Evolutionary conservation across 2,888 invertebrate genomes (phyloP), one percentile per base, ranked within the genome.

Genomic region (Cristatella mucedo): DNA sequence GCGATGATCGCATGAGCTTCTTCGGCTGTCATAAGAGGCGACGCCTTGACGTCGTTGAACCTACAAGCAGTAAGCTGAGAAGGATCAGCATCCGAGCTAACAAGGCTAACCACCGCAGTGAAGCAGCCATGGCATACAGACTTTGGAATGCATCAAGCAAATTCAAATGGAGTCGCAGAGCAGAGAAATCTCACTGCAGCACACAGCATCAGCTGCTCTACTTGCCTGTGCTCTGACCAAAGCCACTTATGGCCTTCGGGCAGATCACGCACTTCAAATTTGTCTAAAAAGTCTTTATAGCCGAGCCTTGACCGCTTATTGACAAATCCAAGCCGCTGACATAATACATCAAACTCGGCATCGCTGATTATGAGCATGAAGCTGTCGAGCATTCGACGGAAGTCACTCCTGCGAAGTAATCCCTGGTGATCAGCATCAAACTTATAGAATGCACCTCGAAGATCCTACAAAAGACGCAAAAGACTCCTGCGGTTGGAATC

Each of bases 221-320:
- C 49, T 41, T 43, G 58, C 59, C 52, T 55, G 46, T 61, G 61
- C 16, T 54, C 55, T 29, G 62, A 62, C 29, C 52, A 54, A 4
- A 60, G 49, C 61, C 61, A 62, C 40, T 59, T 56, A 47, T 61
- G 61, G 9, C 62, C 62, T 18, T 57, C 57, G 4, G 47, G 49
- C 7, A 53, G 53, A 40, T 63, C 62, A 26, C 54, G 46, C n/a
- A 54, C 49, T 46, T 63, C 59, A 51, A 63, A 63, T 38, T 48
- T 44, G 3, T 58, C 47, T 34, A 62, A 41, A 48, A 63, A 63
- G 29, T 61, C 56, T 21, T 49, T 43, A 41, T 63, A 63, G 22
- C 50, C 49, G 37, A 63, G 54, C 18, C 50, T 40, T n/a, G 53
- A 44, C 18, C 46, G 47, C 41, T 52, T 51, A 13, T 33, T 46